phyloP scores from a whole-genome alignment of 2,888 invertebrate genomes.

The Heliconius aoede region DNA sequence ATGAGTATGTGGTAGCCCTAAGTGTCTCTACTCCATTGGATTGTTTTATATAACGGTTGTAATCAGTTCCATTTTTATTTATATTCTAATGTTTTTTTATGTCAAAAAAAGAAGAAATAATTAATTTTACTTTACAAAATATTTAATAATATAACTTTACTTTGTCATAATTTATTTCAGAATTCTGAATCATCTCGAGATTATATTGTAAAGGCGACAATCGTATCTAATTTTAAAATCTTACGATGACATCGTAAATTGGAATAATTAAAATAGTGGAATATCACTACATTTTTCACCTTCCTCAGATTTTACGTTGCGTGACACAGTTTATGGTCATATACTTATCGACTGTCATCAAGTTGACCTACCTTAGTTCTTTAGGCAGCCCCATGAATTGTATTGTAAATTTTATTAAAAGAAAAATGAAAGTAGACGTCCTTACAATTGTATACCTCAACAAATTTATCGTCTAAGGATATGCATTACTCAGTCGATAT shows the following conservation, averaged over 20 bases:
- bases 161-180: background rate
- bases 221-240: constrained; percentile 22
- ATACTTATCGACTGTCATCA: no score
- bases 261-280: background rate
- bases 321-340: no score
- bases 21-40: constrained; percentile 46
- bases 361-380: background rate
- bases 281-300: no score
- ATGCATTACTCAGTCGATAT: constrained; percentile 54
- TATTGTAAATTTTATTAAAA: constrained; percentile 21
- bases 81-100: background rate
- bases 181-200: background rate
- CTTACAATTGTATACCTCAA: constrained; percentile 48
- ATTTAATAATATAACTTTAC: background rate
- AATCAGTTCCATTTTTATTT: constrained; percentile 29
- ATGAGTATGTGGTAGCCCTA: constrained; percentile 78
- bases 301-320: no score
- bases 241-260: constrained; percentile 14
- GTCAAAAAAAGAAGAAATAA: background rate
- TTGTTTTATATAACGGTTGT: constrained; percentile 36
- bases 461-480: constrained; percentile 49
- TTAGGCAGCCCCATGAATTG: background rate
- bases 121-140: background rate
- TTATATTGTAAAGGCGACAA: constrained; percentile 16
- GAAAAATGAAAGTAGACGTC: constrained; percentile 29